A percentile compares a stretch with the other conserved stretches of the same genome.
These are phyloP conservation scores for Sorex maritimensis DNA, from an alignment of 2,797 vertebrate genomes.

Conservation along the genomic window DNA sequence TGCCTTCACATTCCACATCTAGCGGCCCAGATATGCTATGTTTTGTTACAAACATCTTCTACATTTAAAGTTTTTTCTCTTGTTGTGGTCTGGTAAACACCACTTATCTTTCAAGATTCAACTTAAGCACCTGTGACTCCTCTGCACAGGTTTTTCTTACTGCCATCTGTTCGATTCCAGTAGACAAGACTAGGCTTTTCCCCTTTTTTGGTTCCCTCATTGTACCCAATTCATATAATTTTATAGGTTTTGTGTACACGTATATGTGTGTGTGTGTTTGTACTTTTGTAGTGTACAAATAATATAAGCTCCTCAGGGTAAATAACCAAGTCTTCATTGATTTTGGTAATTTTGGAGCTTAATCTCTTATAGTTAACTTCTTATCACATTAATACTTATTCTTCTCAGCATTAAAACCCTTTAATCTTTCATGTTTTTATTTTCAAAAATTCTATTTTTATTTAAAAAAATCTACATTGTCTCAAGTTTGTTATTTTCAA, in stretches of 20 bases:
- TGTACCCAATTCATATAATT: not conserved
- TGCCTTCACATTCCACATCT: not conserved
- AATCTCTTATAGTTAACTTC: constrained; percentile 28
- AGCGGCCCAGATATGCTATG: no score
- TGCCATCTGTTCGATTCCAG: not conserved
- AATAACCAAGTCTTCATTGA: not conserved
- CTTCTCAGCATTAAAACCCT: not conserved
- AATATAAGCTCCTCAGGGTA: constrained; percentile 9
- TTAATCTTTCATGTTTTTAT: constrained; percentile 34
- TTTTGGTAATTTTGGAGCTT: constrained; percentile 60
- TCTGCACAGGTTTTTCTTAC: constrained; percentile 22
- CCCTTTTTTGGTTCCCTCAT: not conserved
- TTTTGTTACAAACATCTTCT: not conserved
- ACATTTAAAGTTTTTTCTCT: not conserved
- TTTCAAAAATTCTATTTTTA: constrained; percentile 60
- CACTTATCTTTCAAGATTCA: constrained; percentile 45
- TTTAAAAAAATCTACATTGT: constrained; percentile 18
- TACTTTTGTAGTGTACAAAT: not conserved
- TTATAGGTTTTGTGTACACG: not conserved
- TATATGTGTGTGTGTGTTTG: no score
- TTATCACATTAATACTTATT: constrained; percentile 33
- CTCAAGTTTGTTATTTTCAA: constrained; percentile 68
- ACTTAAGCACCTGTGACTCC: not conserved
- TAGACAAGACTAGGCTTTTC: not conserved
- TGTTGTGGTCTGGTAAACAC: constrained; percentile 22